Evolutionary conservation across 2,113 vertebrate species (phyloP).

Genomic region (Cairina moschata): DNA sequence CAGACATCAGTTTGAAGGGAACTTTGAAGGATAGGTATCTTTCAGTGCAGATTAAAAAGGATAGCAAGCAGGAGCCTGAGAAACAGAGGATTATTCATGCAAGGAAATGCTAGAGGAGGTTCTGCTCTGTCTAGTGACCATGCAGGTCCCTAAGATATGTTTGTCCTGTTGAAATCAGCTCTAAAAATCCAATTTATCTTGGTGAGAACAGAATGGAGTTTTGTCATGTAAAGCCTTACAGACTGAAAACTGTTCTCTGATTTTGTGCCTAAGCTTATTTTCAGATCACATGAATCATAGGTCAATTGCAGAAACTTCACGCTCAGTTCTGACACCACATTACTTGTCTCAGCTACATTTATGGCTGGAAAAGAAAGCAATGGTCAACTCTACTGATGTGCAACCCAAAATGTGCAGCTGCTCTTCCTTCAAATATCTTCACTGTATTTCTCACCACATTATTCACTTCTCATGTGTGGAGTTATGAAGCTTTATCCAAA

Average conservation of each 20-base stretch:
- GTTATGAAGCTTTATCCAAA: neutral
- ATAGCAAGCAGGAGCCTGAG: neutral
- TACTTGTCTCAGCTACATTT: neutral
- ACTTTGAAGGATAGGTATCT: neutral
- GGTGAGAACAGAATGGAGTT: neutral
- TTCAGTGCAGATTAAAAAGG: neutral
- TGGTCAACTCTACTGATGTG: neutral
- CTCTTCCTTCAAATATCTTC: neutral
- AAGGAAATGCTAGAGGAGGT: neutral
- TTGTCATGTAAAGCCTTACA: neutral
- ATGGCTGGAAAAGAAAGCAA: neutral
- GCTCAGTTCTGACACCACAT: neutral
- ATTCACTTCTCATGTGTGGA: neutral
- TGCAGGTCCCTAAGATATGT: neutral
- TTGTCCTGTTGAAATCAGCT: neutral
- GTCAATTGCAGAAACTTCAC: neutral
- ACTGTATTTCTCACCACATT: neutral
- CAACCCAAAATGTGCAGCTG: neutral
- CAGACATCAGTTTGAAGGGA: neutral
- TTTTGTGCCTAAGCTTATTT: neutral
- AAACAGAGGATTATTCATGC: neutral
- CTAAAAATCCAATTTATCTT: neutral
- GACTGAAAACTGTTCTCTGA: neutral
- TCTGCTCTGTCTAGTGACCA: neutral
- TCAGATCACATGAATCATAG: neutral